Percentiles rank a stretch among this genome's conserved stretches.
Conservation (phyloP, 1,140 invertebrate species). For the Linepithema humile region DNA sequence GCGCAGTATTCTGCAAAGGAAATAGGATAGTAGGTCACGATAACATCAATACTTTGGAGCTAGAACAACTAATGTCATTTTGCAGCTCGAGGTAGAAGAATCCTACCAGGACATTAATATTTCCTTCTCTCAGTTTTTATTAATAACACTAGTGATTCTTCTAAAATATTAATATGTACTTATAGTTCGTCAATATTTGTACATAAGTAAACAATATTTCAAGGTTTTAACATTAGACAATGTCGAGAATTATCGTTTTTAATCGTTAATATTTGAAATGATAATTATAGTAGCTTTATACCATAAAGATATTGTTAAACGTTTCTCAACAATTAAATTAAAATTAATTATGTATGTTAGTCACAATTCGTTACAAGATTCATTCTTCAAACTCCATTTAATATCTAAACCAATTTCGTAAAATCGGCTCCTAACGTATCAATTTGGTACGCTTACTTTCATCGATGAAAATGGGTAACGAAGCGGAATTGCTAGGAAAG, state of each 20-base stretch:
- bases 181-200: neutral
- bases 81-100: neutral
- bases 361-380: neutral
- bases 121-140: neutral
- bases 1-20: constrained; percentile 24
- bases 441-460: constrained; percentile 20
- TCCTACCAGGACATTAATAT: neutral
- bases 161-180: neutral
- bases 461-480: constrained; percentile 28
- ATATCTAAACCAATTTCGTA: constrained; percentile 2
- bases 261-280: neutral
- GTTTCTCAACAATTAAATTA: neutral
- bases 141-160: neutral
- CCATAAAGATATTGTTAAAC: too few species aligned
- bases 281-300: neutral
- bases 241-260: neutral
- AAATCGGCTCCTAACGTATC: constrained; percentile 24
- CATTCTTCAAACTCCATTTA: constrained; percentile 32
- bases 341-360: neutral
- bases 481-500: constrained; percentile 13
- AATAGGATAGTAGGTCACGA: constrained; percentile 46
- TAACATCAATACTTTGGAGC: constrained; percentile 34
- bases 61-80: constrained; percentile 33
- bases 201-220: neutral
- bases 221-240: neutral